phyloP scores from a whole-genome alignment of 2,797 vertebrate species.

The Acridotheres tristis region DNA sequence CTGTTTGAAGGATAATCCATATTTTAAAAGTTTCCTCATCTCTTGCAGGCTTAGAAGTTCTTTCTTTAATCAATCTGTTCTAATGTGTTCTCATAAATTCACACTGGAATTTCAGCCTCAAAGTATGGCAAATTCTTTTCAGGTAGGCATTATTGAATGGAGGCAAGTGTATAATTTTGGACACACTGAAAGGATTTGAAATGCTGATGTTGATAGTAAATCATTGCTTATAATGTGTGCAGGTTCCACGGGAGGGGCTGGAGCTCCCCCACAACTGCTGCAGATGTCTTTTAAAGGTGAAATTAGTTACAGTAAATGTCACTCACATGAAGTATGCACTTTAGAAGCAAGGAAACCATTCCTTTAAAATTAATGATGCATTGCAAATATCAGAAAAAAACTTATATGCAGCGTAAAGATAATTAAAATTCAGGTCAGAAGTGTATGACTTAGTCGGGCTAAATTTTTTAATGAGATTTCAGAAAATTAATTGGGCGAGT shows the following conservation, averaged over 20 bases:
- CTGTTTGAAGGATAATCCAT: slow-evolving; percentile 29
- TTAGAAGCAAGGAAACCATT: slow-evolving; percentile 67
- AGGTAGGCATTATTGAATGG: not conserved
- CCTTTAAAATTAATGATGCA: slow-evolving; percentile 78
- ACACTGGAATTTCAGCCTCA: not conserved
- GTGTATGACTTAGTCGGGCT: slow-evolving; percentile 77
- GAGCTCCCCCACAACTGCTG: not conserved
- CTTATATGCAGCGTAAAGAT: slow-evolving; percentile 68
- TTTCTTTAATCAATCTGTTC: not conserved
- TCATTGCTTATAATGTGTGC: not conserved
- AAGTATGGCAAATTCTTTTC: not conserved
- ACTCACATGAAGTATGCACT: slow-evolving; percentile 72
- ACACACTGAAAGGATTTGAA: not conserved
- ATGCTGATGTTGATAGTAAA: not conserved
- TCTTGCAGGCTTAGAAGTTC: not conserved
- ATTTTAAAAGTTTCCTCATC: slow-evolving; percentile 38
- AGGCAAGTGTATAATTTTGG: not conserved
- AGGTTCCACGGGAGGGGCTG: not conserved
- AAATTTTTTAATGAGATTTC: slow-evolving; percentile 84
- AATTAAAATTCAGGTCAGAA: slow-evolving; percentile 83
- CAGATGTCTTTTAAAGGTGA: slow-evolving; percentile 75
- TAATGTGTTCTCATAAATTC: slow-evolving; percentile 28
- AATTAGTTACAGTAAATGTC: slow-evolving; percentile 75
- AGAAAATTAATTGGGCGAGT: slow-evolving; percentile 79
- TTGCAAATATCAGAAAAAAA: slow-evolving; percentile 72